Evolutionary conservation across 2,888 invertebrate genomes (phyloP).

Genomic region (Ephialtes manifestator): DNA sequence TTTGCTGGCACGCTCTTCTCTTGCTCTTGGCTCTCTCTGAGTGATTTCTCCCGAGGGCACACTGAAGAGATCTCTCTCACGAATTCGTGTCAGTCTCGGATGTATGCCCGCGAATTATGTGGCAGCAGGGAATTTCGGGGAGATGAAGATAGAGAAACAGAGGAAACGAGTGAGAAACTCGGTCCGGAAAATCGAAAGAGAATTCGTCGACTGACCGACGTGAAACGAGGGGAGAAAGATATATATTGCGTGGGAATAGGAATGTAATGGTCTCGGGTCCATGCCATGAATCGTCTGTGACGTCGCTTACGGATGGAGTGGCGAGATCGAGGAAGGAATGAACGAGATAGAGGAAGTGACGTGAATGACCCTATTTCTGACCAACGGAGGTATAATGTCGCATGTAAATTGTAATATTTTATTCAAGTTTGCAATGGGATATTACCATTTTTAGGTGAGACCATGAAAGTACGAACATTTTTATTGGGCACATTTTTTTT

Average conservation of each 20-base stretch:
- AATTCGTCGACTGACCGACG: slow-evolving; percentile 47
- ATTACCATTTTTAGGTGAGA: too few relatives aligned
- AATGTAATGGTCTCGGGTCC: slow-evolving; percentile 12
- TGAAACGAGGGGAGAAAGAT: slow-evolving; percentile 21
- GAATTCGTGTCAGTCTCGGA: slow-evolving; percentile 59
- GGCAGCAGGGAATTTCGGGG: slow-evolving; percentile 60
- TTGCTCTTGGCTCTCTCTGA: slow-evolving; percentile 42
- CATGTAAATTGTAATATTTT: neutral
- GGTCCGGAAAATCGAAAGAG: slow-evolving; percentile 39
- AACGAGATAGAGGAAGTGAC: neutral
- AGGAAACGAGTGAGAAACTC: slow-evolving; percentile 19
- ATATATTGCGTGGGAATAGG: slow-evolving; percentile 34
- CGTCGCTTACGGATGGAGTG: slow-evolving; percentile 14
- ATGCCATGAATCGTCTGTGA: slow-evolving; percentile 15
- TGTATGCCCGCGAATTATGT: slow-evolving; percentile 61
- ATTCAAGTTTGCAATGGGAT: neutral
- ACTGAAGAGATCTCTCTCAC: slow-evolving; percentile 57
- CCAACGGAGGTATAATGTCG: neutral
- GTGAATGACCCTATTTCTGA: neutral
- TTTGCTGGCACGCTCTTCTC: slow-evolving; percentile 22
- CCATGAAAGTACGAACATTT: too few relatives aligned
- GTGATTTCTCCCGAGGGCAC: slow-evolving; percentile 64
- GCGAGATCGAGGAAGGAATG: slow-evolving; percentile 4
- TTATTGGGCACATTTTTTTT: neutral
- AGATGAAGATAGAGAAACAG: slow-evolving; percentile 37